A percentile compares a stretch with the other conserved stretches of the same genome.
Conservation (phyloP, 2,888 invertebrate genomes). For the Hirudinaria manillensis region DNA sequence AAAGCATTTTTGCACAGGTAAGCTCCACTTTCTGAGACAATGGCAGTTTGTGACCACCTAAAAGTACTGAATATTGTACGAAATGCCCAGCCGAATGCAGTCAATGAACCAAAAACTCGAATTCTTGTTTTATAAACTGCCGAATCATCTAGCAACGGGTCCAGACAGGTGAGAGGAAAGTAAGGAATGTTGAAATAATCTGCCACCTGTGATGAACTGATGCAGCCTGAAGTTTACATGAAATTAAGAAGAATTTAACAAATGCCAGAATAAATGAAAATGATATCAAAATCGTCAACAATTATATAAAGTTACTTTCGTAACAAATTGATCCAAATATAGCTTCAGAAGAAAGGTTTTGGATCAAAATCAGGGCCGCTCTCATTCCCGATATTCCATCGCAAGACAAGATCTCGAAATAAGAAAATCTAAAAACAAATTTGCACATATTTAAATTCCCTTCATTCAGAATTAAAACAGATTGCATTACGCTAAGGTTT, state of each 20-base stretch:
- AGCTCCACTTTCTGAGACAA: background rate
- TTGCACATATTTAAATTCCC: too few relatives aligned
- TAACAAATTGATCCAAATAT: constrained; percentile 21
- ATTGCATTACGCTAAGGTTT: too few relatives aligned
- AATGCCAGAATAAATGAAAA: background rate
- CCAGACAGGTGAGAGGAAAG: constrained; percentile 8
- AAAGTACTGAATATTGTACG: background rate
- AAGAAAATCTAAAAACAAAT: constrained; percentile 1
- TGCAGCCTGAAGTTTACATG: background rate
- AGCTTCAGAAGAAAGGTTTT: constrained; percentile 1
- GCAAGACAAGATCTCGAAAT: background rate
- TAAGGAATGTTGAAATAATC: constrained; percentile 5
- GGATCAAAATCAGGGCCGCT: constrained; percentile 1
- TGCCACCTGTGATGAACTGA: background rate
- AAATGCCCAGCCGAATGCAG: constrained; percentile 6
- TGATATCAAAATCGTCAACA: background rate
- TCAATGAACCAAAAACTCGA: constrained; percentile 13
- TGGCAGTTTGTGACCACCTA: background rate
- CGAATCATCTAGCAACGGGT: constrained; percentile 11
- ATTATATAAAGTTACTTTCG: background rate
- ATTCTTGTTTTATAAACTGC: background rate
- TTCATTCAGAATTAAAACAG: too few relatives aligned
- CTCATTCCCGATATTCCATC: constrained; percentile 22
- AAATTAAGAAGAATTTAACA: background rate
- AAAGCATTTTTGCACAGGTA: constrained; percentile 7